Evolutionary conservation across 2,797 vertebrate genomes (phyloP), one percentile per base, ranked within the genome.

Genomic region (Ispidina picta): DNA sequence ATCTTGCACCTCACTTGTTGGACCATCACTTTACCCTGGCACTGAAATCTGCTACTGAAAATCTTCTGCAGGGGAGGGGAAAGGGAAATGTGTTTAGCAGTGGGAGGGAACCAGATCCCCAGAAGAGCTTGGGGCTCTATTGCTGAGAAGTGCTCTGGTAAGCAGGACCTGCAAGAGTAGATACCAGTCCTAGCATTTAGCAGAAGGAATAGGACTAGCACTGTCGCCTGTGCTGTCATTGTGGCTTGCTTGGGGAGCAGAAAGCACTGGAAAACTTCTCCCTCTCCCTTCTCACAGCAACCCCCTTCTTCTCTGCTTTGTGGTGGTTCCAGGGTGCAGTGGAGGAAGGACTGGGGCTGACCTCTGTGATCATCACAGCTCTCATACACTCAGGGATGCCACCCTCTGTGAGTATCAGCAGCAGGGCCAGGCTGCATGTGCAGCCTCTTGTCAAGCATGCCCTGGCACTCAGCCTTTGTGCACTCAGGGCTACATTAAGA

Each of bases 261-360:
- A 78, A 80, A 21, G 16, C 29, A n/a, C 25, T 31, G 28, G 35
- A 64, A 77, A 51, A 54, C 11, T 43, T 51, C 10, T 46, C 15
- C 13, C 5, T 59, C 8, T 83, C 16, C 25, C 7, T 88, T 83
- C 79, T 89, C 43, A 92, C 1, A 0, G 41, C 37, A 77, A 5
- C 17, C 4, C 28, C 66, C 35, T 49, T 78, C 10, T 56, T 64
- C 48, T 92, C 52, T 94, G 49, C 82, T 82, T 64, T 73, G 13
- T 54, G 77, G 4, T 77, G 83, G 31, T 48, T 92, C 39, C 88
- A 97, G 96, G 96, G 96, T 37, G 94, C 93, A 12, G 96, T 96
- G 73, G 89, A 95, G 54, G 90, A 97, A 73, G 96, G 95, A 35
- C 74, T 95, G 63, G 94, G 95, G 26, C 56, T 96, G 85, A 87